phyloP scores from a whole-genome alignment of 2,888 invertebrate genomes.

The Drosophila nigricruria region DNA sequence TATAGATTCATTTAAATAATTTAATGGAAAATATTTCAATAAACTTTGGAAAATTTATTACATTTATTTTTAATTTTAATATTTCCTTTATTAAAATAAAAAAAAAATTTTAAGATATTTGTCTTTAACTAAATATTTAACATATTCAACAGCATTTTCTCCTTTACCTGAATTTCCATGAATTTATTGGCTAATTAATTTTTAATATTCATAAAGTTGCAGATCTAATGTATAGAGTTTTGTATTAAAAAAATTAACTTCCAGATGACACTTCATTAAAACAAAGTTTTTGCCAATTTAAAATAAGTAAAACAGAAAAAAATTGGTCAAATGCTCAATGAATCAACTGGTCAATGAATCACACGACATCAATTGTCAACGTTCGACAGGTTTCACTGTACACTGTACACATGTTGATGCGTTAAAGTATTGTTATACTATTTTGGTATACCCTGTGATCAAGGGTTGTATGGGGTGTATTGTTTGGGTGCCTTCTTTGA shows the following conservation, averaged over 20 bases:
- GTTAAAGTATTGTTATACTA: no score
- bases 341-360: constrained; percentile 44
- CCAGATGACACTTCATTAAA: constrained; percentile 3
- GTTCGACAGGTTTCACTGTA: constrained; percentile 41
- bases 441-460: background rate
- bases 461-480: background rate
- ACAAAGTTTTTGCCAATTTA: constrained; percentile 1
- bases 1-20: background rate
- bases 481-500: no score
- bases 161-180: background rate
- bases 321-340: constrained; percentile 31
- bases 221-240: background rate
- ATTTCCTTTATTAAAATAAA: background rate
- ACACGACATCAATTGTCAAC: constrained; percentile 21
- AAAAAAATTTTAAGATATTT: background rate
- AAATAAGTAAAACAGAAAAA: background rate
- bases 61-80: background rate
- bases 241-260: background rate
- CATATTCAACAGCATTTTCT: background rate
- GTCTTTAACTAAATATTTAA: background rate
- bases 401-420: background rate
- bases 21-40: background rate
- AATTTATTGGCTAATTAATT: background rate
- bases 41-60: no score
- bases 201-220: background rate